Evolutionary conservation across 2,888 invertebrate species (phyloP).

Genomic region (Drosophila neotestacea): DNA sequence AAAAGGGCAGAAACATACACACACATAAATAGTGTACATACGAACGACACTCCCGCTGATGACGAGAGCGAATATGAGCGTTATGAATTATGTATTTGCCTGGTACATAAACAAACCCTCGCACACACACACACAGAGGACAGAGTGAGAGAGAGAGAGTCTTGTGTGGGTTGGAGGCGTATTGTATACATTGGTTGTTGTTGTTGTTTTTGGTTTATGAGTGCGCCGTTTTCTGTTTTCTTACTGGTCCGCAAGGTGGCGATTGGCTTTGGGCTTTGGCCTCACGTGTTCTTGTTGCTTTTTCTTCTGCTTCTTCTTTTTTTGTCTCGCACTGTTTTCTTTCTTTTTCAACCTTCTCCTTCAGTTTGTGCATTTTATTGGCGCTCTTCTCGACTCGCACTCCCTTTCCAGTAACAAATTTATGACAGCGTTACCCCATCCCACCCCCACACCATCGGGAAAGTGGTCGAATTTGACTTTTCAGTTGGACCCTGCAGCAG

Average conservation of each 20-base stretch:
- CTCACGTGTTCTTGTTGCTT: conserved; percentile 15
- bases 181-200: conserved; percentile 35
- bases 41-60: conserved; percentile 33
- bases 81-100: conserved; percentile 83
- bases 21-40: not conserved
- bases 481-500: conserved; percentile 1
- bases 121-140: conserved; percentile 30
- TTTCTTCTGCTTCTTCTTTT: conserved; percentile 20
- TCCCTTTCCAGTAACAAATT: conserved; percentile 32
- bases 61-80: conserved; percentile 82
- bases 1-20: conserved; percentile 70
- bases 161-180: conserved; percentile 50
- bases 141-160: conserved; percentile 15
- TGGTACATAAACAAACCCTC: conserved; percentile 67
- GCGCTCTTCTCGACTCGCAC: conserved; percentile 15
- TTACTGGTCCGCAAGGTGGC: conserved; percentile 83
- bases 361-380: conserved; percentile 42
- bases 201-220: conserved; percentile 54
- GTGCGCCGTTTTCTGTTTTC: conserved; percentile 71
- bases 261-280: conserved; percentile 54
- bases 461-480: conserved; percentile 39
- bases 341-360: conserved; percentile 40
- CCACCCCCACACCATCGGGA: not conserved
- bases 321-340: conserved; percentile 32
- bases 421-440: conserved; percentile 55